These are phyloP conservation scores for Eurypyga helias DNA, from an alignment of 2,113 vertebrate species.

Conservation along the genomic window DNA sequence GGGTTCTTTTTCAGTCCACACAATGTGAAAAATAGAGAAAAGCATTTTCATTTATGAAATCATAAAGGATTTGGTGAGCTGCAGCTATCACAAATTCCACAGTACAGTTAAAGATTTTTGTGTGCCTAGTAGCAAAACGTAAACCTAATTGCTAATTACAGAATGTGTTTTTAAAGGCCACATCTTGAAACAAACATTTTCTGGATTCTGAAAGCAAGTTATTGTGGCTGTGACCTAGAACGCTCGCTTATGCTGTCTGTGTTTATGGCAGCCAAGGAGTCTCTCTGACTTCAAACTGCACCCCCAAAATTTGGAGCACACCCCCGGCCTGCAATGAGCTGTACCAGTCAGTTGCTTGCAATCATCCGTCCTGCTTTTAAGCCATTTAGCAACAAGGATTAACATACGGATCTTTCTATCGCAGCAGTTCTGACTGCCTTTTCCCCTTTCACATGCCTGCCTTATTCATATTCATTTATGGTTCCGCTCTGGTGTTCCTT, in stretches of 20 bases:
- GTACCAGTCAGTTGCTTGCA: neutral
- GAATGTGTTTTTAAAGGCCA: neutral
- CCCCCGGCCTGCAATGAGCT: neutral
- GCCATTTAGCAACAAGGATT: neutral
- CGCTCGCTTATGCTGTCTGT: neutral
- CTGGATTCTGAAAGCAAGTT: neutral
- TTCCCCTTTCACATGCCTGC: neutral
- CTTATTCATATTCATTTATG: neutral
- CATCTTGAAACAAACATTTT: neutral
- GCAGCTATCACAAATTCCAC: neutral
- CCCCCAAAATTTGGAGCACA: neutral
- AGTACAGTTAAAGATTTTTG: neutral
- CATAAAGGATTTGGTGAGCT: neutral
- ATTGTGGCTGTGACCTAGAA: neutral
- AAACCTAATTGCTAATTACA: neutral
- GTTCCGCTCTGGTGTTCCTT: neutral
- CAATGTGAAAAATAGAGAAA: neutral
- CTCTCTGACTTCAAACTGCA: neutral
- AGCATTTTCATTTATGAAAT: neutral
- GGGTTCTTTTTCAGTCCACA: rapidly evolving
- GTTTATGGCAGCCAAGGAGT: neutral
- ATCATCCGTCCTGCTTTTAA: neutral
- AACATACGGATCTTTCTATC: neutral
- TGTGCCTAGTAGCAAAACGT: neutral
- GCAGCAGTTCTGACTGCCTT: neutral